A percentile compares a stretch with the other conserved stretches of the same genome.
Conservation (phyloP, 2,113 vertebrate genomes). For the Ceyx melanurus region DNA sequence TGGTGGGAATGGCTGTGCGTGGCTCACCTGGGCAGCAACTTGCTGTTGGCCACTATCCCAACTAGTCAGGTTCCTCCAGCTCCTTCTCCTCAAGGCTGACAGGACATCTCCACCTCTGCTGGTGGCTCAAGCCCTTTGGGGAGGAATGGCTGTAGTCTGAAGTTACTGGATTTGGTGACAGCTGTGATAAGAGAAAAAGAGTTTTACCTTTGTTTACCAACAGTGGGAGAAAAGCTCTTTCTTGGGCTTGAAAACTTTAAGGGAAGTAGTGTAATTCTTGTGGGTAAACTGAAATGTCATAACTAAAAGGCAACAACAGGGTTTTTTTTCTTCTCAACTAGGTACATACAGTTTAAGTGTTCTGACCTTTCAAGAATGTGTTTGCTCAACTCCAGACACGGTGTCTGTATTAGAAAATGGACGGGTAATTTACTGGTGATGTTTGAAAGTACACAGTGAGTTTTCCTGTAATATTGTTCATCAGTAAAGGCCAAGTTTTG, state of each 20-base stretch:
- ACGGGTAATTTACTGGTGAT: not conserved
- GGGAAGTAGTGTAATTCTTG: conserved; percentile 49
- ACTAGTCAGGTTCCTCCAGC: not conserved
- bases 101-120: not conserved
- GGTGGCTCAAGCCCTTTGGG: not conserved
- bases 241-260: not conserved
- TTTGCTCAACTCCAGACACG: conserved; percentile 18
- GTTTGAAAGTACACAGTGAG: not conserved
- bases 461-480: not conserved
- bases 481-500: not conserved
- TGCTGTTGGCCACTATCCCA: accelerated
- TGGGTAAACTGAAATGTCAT: conserved; percentile 50
- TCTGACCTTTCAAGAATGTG: conserved; percentile 29
- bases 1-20: accelerated
- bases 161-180: not conserved
- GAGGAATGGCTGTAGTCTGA: not conserved
- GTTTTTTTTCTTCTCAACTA: conserved; percentile 32
- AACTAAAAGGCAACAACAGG: conserved; percentile 2
- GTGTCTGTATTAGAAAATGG: conserved; percentile 3
- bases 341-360: conserved; percentile 19
- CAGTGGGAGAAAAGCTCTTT: not conserved
- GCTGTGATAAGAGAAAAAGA: not conserved
- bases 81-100: not conserved
- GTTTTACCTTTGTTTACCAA: not conserved
- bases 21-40: not conserved